phyloP scores from a whole-genome alignment of 2,888 invertebrate genomes.

The Trypoxylon attenuatum region DNA sequence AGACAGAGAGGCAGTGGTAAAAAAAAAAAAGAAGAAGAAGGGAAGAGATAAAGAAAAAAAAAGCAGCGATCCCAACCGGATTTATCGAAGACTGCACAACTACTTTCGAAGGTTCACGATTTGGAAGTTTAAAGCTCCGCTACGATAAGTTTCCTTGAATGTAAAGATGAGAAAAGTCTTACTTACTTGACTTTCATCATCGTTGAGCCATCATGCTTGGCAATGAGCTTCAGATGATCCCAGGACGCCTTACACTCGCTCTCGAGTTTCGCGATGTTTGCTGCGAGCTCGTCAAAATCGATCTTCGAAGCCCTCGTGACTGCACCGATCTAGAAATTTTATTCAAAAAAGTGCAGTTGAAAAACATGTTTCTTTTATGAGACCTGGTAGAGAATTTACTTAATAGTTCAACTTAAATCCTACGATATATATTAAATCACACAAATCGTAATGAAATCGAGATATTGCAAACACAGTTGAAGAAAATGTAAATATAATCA shows the following conservation, averaged over 20 bases:
- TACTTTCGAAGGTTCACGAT: neutral
- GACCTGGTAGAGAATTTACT: too few relatives aligned
- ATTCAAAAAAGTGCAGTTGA: too few relatives aligned
- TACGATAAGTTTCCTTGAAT: neutral
- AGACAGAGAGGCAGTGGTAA: too few relatives aligned
- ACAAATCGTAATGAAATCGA: too few relatives aligned
- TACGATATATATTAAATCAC: too few relatives aligned
- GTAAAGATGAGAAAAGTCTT: slow-evolving; percentile 7
- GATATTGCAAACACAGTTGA: too few relatives aligned
- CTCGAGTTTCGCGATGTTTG: slow-evolving; percentile 92
- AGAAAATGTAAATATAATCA: too few relatives aligned
- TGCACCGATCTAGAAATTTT: slow-evolving; percentile 83
- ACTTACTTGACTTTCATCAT: slow-evolving; percentile 91
- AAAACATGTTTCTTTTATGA: too few relatives aligned
- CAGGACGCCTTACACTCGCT: slow-evolving; percentile 97
- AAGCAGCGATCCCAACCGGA: slow-evolving; percentile 49
- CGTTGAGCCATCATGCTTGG: slow-evolving; percentile 93
- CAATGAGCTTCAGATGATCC: slow-evolving; percentile 96
- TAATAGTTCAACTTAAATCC: too few relatives aligned
- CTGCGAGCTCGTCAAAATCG: slow-evolving; percentile 93
- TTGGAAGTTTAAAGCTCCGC: too few relatives aligned
- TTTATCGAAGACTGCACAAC: slow-evolving; percentile 57
- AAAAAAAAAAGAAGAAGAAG: too few relatives aligned
- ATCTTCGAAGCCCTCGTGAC: slow-evolving; percentile 94
- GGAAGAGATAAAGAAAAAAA: too few relatives aligned